These are phyloP conservation scores for Anniella stebbinsi DNA, from an alignment of 2,797 vertebrate genomes.

Conservation along the genomic window DNA sequence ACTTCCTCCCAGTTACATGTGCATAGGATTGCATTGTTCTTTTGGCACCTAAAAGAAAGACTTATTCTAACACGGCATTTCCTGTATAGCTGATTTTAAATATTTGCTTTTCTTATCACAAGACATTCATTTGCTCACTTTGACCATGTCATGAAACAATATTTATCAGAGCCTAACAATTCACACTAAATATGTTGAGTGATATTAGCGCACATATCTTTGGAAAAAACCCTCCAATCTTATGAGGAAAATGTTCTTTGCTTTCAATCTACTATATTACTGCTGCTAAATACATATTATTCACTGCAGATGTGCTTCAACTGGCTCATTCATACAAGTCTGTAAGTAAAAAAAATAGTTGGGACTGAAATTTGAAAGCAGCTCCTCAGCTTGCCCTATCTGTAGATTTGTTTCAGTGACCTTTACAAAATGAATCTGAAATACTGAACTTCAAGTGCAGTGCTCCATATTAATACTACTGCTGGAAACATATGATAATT, in stretches of 20 bases:
- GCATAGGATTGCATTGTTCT: too few species aligned
- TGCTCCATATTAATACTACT: background rate
- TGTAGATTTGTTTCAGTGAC: constrained; percentile 2
- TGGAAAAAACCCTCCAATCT: background rate
- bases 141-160: background rate
- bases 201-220: background rate
- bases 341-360: background rate
- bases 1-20: background rate
- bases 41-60: too few species aligned
- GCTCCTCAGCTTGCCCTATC: background rate
- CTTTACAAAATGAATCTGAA: constrained; percentile 15
- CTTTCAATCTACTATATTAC: background rate
- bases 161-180: background rate
- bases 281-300: background rate
- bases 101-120: accelerated
- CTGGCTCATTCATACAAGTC: background rate
- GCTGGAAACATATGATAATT: background rate
- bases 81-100: accelerated
- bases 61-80: accelerated
- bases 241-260: background rate
- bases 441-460: background rate
- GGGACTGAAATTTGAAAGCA: background rate
- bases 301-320: background rate
- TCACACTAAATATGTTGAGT: background rate
- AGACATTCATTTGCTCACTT: accelerated